Evolutionary conservation across 1,140 invertebrate genomes (phyloP), one percentile per base, ranked within the genome.

Genomic region (Saccostrea glomerata): DNA sequence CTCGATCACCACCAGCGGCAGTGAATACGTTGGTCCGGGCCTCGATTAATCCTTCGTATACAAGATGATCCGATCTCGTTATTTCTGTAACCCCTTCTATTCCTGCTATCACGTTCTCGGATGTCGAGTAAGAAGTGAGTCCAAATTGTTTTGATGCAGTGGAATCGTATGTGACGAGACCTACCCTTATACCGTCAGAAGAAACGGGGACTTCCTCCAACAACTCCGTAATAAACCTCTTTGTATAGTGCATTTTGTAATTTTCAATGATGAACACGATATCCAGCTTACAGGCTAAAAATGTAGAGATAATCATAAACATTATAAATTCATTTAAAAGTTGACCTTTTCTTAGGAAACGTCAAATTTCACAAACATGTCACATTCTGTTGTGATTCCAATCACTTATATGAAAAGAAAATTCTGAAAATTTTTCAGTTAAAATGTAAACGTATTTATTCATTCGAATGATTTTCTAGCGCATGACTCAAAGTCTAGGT

Each of bases 261-360:
- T 36, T 77, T 77, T 77, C 70, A 30, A 77, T 25, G 11, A 77
- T 77, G 13, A 77, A 77, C 25, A 36, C 70, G 23, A 77, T 77
- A 30, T 77, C 70, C 11, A 77, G 70, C 70, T 77, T 36, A 15
- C 70, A 77, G 25, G 15, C 70, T 77, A 36, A 77, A 36, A 77
- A 77, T 2, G 25, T 20, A 7, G 58, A n/a, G n/a, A n/a, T n/a
- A n/a, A 47, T 47, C 6, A 3, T 0, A 7, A 47, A 47, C 47
- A 47, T 47, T 47, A 47, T 1, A 47, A 47, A 47, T 36, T 36
- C 30, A 36, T 47, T 7, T 3, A 7, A 47, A 47, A 5, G 9
- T 47, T 47, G 47, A 7, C 47, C 0, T 47, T 47, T 47, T 5
- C 30, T 36, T 0, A 36, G 30, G 30, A 47, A 47, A 47, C 9